Evolutionary conservation across 2,113 vertebrate genomes (phyloP).

Genomic region (Speoplatyrhinus poulsoni): DNA sequence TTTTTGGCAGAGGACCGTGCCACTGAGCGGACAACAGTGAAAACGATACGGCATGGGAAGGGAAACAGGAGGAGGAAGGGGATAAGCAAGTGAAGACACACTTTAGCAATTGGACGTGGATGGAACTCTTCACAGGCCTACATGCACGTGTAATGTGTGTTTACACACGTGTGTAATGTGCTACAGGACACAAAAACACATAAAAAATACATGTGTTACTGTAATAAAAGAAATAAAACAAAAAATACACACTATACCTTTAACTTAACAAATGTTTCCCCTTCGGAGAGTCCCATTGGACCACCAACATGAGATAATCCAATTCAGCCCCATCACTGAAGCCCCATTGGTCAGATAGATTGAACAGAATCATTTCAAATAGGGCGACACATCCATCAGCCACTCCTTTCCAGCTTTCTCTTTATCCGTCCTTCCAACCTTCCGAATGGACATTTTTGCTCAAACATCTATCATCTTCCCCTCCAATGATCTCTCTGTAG

Average conservation of each 20-base stretch:
- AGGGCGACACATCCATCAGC: conserved; percentile 12
- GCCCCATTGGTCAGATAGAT: conserved; percentile 24
- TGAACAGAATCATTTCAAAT: conserved; percentile 44
- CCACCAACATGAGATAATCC: conserved; percentile 38
- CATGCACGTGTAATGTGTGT: no score
- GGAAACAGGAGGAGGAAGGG: conserved; percentile 14
- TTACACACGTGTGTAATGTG: no score
- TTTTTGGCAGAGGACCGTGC: conserved; percentile 5
- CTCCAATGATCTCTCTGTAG: neutral
- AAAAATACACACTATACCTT: no score
- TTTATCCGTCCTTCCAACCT: neutral
- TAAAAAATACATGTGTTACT: no score
- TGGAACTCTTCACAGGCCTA: no score
- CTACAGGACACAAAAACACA: no score
- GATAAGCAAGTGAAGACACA: neutral
- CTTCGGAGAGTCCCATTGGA: conserved; percentile 17
- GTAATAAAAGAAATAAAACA: no score
- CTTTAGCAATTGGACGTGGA: no score
- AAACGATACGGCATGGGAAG: conserved; percentile 3
- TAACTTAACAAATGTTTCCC: no score
- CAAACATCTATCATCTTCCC: neutral
- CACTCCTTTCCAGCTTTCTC: conserved; percentile 3
- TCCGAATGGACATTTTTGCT: conserved; percentile 18
- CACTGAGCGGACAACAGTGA: conserved; percentile 5
- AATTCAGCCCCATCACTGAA: conserved; percentile 44